Conservation (phyloP, 2,888 invertebrate species). For the Merodon equestris region DNA sequence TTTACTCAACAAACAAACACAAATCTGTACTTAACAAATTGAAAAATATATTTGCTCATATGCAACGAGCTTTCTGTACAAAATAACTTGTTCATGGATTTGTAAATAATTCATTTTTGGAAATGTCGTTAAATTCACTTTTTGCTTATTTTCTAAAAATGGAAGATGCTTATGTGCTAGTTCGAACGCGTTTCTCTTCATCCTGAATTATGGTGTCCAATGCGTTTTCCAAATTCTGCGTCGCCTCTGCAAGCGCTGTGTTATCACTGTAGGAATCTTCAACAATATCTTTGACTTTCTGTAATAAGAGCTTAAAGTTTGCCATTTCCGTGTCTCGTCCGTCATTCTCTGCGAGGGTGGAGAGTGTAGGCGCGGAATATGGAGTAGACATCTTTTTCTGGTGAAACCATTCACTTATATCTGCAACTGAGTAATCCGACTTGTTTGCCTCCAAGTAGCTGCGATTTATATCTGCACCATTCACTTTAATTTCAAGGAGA, state of each 20-base stretch:
- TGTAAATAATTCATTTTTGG: too few species aligned
- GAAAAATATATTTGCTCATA: conserved; percentile 18
- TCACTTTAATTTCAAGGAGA: conserved; percentile 72
- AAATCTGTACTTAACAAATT: background rate
- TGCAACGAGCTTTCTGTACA: conserved; percentile 24
- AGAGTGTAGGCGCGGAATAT: conserved; percentile 39
- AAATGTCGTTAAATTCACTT: conserved; percentile 16
- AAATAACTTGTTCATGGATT: conserved; percentile 30
- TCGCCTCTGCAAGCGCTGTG: conserved; percentile 77
- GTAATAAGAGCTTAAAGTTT: conserved; percentile 76
- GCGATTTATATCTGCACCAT: conserved; percentile 78
- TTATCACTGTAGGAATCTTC: conserved; percentile 79
- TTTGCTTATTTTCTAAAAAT: background rate
- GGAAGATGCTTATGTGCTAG: too few species aligned
- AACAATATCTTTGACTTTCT: conserved; percentile 78
- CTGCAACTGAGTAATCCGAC: conserved; percentile 77
- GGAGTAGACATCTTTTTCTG: conserved; percentile 70
- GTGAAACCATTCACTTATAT: conserved; percentile 77
- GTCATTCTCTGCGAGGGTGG: conserved; percentile 65
- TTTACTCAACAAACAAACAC: too few species aligned
- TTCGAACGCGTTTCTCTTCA: conserved; percentile 73
- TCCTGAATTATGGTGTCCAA: conserved; percentile 76
- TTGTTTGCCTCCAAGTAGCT: conserved; percentile 78
- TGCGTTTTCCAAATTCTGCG: conserved; percentile 77
- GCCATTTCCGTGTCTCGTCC: conserved; percentile 76